phyloP scores from a whole-genome alignment of 1,140 invertebrate species.

The Harpegnathos saltator region DNA sequence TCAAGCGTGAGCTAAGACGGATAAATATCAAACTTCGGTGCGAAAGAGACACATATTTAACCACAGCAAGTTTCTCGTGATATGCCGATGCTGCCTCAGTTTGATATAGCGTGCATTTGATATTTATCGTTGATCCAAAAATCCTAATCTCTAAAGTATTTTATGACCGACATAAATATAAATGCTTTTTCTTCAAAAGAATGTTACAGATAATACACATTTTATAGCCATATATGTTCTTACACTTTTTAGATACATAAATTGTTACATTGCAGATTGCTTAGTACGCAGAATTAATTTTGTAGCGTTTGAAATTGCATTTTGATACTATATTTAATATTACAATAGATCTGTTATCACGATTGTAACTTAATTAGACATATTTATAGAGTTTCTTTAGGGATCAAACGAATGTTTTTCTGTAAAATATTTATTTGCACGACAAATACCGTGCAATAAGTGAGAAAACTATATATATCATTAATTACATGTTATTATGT shows the following conservation, averaged over 20 bases:
- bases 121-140: not conserved
- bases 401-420: no score
- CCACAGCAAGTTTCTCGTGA: constrained; percentile 63
- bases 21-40: constrained; percentile 2
- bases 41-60: constrained; percentile 29
- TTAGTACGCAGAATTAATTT: constrained; percentile 18
- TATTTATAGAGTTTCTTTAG: not conserved
- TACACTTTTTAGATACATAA: constrained; percentile 11
- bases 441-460: constrained; percentile 1
- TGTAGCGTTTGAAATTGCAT: constrained; percentile 1
- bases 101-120: constrained; percentile 53
- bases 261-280: constrained; percentile 3
- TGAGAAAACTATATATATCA: not conserved
- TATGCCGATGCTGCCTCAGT: constrained; percentile 73
- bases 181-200: not conserved
- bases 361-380: constrained; percentile 9
- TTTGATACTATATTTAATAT: not conserved
- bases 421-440: no score
- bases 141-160: constrained; percentile 14
- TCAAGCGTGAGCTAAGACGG: constrained; percentile 15
- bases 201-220: not conserved
- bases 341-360: not conserved
- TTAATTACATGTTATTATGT: constrained; percentile 56
- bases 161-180: not conserved
- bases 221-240: constrained; percentile 5